A percentile compares a stretch with the other conserved stretches of the same genome.
These are phyloP conservation scores for Acrocera orbiculus DNA, from an alignment of 2,888 invertebrate species.

Conservation along the genomic window DNA sequence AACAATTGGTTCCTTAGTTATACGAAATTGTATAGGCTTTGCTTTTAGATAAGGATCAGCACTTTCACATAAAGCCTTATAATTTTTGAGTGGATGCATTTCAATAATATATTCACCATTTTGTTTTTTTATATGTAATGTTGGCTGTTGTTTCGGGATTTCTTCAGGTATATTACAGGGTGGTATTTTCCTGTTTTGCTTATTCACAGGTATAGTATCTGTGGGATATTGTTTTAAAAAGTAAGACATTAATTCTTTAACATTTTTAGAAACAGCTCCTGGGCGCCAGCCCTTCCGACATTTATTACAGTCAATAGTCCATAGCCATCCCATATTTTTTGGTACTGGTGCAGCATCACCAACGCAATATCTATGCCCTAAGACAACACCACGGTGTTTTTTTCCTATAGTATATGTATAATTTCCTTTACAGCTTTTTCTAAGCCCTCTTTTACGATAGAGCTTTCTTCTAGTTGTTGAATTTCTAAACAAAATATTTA, in stretches of 20 bases:
- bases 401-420: no score
- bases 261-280: constrained; percentile 24
- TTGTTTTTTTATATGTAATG: constrained; percentile 45
- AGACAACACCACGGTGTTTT: no score
- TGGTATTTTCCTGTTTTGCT: constrained; percentile 17
- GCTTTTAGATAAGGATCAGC: constrained; percentile 51
- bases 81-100: constrained; percentile 47
- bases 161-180: constrained; percentile 20
- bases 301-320: constrained; percentile 32
- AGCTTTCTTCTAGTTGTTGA: no score
- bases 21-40: constrained; percentile 49
- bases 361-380: no score
- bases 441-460: no score
- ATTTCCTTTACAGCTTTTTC: no score
- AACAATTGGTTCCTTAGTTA: constrained; percentile 37
- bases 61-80: constrained; percentile 36
- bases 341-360: constrained; percentile 36
- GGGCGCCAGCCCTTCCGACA: constrained; percentile 25
- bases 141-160: constrained; percentile 32
- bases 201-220: constrained; percentile 22
- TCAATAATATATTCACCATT: constrained; percentile 47
- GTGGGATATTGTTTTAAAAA: constrained; percentile 25
- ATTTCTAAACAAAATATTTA: no score
- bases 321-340: constrained; percentile 48
- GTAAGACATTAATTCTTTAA: constrained; percentile 25